Conservation (phyloP, 2,888 invertebrate species). For the Tridacna gigas region DNA sequence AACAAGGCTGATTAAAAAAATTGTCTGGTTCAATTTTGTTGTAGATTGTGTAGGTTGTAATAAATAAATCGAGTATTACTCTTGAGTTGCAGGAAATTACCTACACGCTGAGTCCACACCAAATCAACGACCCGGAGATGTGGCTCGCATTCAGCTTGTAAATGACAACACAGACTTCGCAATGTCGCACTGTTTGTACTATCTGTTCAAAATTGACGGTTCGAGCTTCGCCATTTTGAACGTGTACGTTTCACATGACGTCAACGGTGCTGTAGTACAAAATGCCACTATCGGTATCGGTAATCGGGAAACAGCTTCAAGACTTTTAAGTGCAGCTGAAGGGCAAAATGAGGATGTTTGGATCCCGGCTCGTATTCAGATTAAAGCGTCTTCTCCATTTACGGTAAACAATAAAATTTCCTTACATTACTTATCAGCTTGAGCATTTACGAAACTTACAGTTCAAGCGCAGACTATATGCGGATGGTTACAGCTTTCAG, state of each 20-base stretch:
- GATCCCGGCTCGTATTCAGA: conserved; percentile 4
- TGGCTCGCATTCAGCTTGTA: conserved; percentile 26
- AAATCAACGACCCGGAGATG: conserved; percentile 50
- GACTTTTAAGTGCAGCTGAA: neutral
- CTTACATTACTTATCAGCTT: no score
- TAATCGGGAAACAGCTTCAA: no score
- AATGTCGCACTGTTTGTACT: conserved; percentile 28
- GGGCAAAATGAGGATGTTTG: conserved; percentile 23
- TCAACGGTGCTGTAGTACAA: neutral
- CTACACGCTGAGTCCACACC: conserved; percentile 54
- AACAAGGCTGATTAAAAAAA: no score
- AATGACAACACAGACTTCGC: neutral
- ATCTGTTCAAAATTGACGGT: conserved; percentile 52
- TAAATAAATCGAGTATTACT: no score
- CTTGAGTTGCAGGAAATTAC: conserved; percentile 45
- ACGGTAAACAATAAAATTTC: neutral
- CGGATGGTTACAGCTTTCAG: no score
- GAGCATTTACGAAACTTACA: no score
- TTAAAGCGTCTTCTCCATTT: conserved; percentile 1
- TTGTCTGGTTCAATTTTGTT: no score
- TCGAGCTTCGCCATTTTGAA: conserved; percentile 38
- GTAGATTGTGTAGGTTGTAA: no score
- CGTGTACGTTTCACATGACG: conserved; percentile 26
- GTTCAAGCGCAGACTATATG: no score
- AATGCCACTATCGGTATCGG: neutral